Percentiles rank a stretch among this genome's conserved stretches.
Conservation (phyloP, 1,140 invertebrate species). For the Sogatella furcifera region DNA sequence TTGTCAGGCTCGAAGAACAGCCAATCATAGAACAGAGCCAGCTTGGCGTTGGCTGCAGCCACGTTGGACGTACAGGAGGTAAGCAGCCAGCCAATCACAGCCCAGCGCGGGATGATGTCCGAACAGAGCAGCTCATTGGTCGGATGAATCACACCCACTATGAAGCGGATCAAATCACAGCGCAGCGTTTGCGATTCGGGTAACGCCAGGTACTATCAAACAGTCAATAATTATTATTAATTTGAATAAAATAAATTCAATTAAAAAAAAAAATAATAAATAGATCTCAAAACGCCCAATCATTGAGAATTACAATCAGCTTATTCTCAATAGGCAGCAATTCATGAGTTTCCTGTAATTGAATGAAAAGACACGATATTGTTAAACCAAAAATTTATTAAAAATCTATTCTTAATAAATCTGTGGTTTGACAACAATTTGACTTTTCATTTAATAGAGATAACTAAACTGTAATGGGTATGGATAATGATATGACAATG, state of each 20-base stretch:
- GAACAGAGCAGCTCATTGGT: conserved; percentile 94
- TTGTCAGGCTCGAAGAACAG: conserved; percentile 89
- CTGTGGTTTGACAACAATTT: too few relatives aligned
- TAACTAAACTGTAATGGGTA: too few relatives aligned
- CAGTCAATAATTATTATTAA: background rate
- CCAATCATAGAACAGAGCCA: conserved; percentile 97
- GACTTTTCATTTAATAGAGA: too few relatives aligned
- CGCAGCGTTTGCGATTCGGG: conserved; percentile 89
- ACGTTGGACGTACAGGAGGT: conserved; percentile 92
- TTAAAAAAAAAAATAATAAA: too few relatives aligned
- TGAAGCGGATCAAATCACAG: conserved; percentile 94
- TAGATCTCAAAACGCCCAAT: too few relatives aligned
- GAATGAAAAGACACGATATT: too few relatives aligned
- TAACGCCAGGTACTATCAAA: conserved; percentile 80
- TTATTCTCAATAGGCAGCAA: too few relatives aligned
- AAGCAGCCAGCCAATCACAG: conserved; percentile 94
- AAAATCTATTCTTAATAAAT: too few relatives aligned
- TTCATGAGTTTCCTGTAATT: too few relatives aligned
- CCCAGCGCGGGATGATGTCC: conserved; percentile 97
- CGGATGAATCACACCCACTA: conserved; percentile 95
- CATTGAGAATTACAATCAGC: too few relatives aligned
- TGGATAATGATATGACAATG: too few relatives aligned
- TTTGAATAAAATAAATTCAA: background rate
- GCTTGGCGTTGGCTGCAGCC: conserved; percentile 88
- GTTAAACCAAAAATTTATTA: too few relatives aligned